Evolutionary conservation across 2,888 invertebrate species (phyloP).

Genomic region (Drosophila anomalata): DNA sequence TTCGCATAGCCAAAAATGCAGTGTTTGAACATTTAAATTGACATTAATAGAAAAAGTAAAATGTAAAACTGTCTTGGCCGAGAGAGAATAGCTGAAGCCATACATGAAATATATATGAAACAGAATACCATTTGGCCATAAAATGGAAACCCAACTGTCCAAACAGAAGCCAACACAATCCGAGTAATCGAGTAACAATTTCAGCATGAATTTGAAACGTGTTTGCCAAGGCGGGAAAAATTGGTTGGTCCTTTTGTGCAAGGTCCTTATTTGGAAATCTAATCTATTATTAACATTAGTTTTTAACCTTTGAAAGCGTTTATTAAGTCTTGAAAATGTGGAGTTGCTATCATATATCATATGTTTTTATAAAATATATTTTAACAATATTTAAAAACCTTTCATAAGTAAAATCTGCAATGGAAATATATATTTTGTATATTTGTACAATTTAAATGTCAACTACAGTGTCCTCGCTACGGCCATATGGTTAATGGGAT

Average conservation of each 20-base stretch:
- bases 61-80: conserved; percentile 43
- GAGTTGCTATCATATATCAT: too few relatives aligned
- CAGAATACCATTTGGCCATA: conserved; percentile 55
- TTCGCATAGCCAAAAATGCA: conserved; percentile 19
- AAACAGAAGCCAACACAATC: conserved; percentile 9
- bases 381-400: not conserved
- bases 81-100: conserved; percentile 19
- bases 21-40: conserved; percentile 53
- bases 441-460: conserved; percentile 49
- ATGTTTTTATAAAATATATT: too few relatives aligned
- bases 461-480: conserved; percentile 35
- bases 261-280: conserved; percentile 9
- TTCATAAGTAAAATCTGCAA: not conserved
- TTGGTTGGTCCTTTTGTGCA: not conserved
- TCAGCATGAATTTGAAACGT: conserved; percentile 62
- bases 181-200: conserved; percentile 39
- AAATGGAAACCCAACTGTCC: conserved; percentile 42
- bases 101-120: conserved; percentile 58
- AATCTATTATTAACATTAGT: conserved; percentile 11
- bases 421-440: conserved; percentile 7
- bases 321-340: too few relatives aligned
- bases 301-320: not conserved
- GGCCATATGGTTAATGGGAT: conserved; percentile 62
- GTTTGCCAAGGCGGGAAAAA: conserved; percentile 48
- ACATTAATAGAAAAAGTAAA: conserved; percentile 52